A percentile compares a stretch with the other conserved stretches of the same genome.
phyloP scores from a whole-genome alignment of 35 echinoderm and acorn worm species.

The Stichopus chloronotus region DNA sequence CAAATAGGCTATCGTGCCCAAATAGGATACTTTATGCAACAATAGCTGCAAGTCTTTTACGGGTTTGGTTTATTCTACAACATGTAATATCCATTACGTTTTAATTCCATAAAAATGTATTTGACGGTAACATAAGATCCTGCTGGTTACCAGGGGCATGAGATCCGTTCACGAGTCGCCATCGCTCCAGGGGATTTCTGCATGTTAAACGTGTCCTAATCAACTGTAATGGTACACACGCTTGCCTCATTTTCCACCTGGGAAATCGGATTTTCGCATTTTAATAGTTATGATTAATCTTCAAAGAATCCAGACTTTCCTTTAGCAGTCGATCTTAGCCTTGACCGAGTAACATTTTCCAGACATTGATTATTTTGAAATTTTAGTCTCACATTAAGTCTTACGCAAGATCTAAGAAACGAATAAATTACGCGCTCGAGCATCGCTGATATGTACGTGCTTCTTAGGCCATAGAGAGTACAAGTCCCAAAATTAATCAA shows the following conservation, averaged over 20 bases:
- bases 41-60: too few species aligned
- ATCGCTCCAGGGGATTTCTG: not conserved
- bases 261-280: not conserved
- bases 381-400: too few species aligned
- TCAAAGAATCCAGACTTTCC: not conserved
- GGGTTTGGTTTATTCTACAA: too few species aligned
- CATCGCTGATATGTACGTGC: too few species aligned
- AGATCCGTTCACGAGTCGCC: not conserved
- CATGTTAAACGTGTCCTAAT: not conserved
- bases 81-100: not conserved
- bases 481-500: too few species aligned
- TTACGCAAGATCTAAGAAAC: too few species aligned
- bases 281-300: not conserved
- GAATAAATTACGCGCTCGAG: too few species aligned
- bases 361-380: not conserved
- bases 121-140: not conserved
- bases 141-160: not conserved
- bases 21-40: too few species aligned
- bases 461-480: too few species aligned
- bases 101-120: slow-evolving; percentile 3
- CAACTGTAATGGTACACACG: not conserved
- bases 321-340: not conserved
- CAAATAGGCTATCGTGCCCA: too few species aligned
- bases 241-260: not conserved
- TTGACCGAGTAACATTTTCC: not conserved